phyloP scores from a whole-genome alignment of 30 jellyfish, hydroid and myxozoan genomes.

The Sanderia malayensis region DNA sequence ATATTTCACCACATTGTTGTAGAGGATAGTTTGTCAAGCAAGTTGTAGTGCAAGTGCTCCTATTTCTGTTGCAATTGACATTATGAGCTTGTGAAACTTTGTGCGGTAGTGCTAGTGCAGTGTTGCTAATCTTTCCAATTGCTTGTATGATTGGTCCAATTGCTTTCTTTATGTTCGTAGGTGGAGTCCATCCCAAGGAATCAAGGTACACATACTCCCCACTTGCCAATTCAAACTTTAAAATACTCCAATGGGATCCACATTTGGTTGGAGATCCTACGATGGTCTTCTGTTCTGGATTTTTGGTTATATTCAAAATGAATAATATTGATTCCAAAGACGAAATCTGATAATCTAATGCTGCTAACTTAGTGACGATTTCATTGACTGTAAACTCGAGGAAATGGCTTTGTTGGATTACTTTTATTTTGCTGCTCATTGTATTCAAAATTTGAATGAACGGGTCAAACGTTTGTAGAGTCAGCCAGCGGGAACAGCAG shows the following conservation, averaged over 20 bases:
- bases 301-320: neutral
- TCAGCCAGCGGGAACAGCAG: neutral
- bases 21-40: slow-evolving; percentile 3
- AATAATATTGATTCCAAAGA: neutral
- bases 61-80: neutral
- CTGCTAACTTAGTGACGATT: neutral
- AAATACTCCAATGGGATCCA: neutral
- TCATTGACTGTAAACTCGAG: neutral
- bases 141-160: neutral
- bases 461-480: neutral
- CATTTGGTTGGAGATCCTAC: neutral
- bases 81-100: no score
- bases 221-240: neutral
- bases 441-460: neutral
- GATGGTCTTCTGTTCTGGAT: neutral
- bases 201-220: neutral
- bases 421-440: neutral
- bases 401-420: no score
- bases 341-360: neutral
- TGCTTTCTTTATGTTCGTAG: neutral
- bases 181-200: slow-evolving; percentile 7
- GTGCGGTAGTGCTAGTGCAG: no score
- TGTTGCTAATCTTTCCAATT: no score
- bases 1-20: slow-evolving; percentile 4
- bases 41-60: slow-evolving; percentile 3